Percentiles rank a stretch among this genome's conserved stretches.
These are phyloP conservation scores for Oenanthe oenanthe DNA, from an alignment of 2,113 vertebrate genomes.

Conservation along the genomic window DNA sequence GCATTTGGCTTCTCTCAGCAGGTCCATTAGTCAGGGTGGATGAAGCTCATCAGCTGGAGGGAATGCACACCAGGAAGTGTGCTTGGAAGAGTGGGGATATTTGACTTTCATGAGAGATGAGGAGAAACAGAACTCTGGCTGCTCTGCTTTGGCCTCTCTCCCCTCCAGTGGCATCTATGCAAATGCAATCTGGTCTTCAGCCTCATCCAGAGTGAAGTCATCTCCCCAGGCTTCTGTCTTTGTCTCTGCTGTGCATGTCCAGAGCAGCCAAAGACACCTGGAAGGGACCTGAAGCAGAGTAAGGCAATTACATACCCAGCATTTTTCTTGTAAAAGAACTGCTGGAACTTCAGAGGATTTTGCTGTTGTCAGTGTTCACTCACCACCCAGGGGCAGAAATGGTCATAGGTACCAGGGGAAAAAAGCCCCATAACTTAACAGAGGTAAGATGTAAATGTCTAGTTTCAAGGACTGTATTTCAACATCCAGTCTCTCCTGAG, in stretches of 20 bases:
- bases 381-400: neutral
- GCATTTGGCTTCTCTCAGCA: conserved; percentile 36
- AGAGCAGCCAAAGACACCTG: neutral
- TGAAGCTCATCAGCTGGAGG: neutral
- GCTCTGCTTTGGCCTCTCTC: neutral
- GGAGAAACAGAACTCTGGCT: neutral
- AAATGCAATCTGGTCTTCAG: neutral
- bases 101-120: conserved; percentile 32
- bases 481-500: neutral
- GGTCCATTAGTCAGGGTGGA: conserved; percentile 20
- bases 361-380: neutral
- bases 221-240: neutral
- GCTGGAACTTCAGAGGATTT: neutral
- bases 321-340: neutral
- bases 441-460: neutral
- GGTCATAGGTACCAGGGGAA: fast-evolving
- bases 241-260: neutral
- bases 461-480: neutral
- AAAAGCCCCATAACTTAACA: fast-evolving
- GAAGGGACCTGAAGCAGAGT: neutral
- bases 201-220: neutral
- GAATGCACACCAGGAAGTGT: neutral
- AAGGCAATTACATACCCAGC: neutral
- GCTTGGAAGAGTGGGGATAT: neutral
- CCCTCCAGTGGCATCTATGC: neutral